These are phyloP conservation scores for Eidolon helvum DNA, from an alignment of 2,113 vertebrate genomes.

Conservation along the genomic window DNA sequence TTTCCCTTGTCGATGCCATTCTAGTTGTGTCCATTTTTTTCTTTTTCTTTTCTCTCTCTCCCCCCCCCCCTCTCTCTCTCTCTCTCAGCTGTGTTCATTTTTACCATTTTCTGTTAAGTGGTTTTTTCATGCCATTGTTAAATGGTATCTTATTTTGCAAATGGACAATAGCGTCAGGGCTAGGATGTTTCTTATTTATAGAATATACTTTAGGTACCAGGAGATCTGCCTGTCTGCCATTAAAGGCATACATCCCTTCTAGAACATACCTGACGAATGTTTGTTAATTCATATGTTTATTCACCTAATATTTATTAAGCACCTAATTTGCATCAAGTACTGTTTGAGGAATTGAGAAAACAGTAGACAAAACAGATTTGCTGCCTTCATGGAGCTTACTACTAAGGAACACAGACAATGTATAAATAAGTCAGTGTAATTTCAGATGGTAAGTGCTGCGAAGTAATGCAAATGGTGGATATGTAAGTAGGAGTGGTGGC, in stretches of 20 bases:
- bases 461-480: background rate
- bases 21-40: background rate
- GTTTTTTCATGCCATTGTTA: background rate
- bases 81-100: background rate
- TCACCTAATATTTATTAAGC: background rate
- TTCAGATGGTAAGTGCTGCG: background rate
- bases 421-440: background rate
- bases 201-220: background rate
- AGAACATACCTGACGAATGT: background rate
- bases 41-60: background rate
- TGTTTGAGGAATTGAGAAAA: slow-evolving; percentile 37
- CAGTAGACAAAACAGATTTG: background rate
- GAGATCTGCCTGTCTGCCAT: background rate
- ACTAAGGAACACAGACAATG: background rate
- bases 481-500: background rate
- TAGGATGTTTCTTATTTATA: background rate
- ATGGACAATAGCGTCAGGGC: background rate
- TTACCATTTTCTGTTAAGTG: background rate
- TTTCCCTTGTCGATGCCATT: background rate
- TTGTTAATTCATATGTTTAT: background rate
- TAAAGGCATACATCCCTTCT: background rate
- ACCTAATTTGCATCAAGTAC: background rate
- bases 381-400: background rate
- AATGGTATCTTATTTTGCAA: background rate
- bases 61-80: too few relatives aligned